Percentiles rank a stretch among this genome's conserved stretches.
phyloP scores from a whole-genome alignment of 2,113 vertebrate genomes.

The Lampris incognitus region DNA sequence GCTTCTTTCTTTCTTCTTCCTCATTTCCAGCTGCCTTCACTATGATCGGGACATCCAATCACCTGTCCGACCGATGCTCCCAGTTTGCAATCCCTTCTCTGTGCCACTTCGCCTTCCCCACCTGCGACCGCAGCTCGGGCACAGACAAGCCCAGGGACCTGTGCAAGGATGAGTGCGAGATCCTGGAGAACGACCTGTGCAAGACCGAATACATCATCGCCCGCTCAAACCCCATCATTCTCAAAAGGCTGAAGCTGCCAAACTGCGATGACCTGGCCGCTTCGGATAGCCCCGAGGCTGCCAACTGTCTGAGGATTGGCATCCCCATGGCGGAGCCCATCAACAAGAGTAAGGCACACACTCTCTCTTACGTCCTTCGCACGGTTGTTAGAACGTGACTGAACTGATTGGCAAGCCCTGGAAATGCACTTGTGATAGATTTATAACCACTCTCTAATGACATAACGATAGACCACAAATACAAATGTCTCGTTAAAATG shows the following conservation, averaged over 20 bases:
- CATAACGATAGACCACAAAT: background rate
- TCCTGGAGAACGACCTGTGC: constrained; percentile 96
- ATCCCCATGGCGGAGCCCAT: constrained; percentile 97
- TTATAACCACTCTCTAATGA: background rate
- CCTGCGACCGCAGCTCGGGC: constrained; percentile 90
- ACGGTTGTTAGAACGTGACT: background rate
- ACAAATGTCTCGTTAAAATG: background rate
- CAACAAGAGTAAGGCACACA: constrained; percentile 90
- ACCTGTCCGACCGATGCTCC: constrained; percentile 96
- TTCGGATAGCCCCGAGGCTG: constrained; percentile 89
- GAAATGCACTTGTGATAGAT: too few relatives aligned
- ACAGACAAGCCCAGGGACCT: constrained; percentile 93
- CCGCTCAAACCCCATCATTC: constrained; percentile 95
- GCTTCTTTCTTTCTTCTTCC: background rate
- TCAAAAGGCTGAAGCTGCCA: constrained; percentile 95
- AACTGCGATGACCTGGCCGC: constrained; percentile 97
- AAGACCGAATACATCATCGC: constrained; percentile 99
- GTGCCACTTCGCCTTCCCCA: constrained; percentile 98
- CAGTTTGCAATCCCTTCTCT: constrained; percentile 97
- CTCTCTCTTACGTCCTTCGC: too few relatives aligned
- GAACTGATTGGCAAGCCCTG: too few relatives aligned
- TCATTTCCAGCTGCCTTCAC: constrained; percentile 94
- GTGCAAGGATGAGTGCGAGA: constrained; percentile 97
- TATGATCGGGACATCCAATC: constrained; percentile 99
- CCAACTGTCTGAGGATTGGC: constrained; percentile 94